phyloP scores from a whole-genome alignment of 2,797 vertebrate species.

The Enteromius argenteus region DNA sequence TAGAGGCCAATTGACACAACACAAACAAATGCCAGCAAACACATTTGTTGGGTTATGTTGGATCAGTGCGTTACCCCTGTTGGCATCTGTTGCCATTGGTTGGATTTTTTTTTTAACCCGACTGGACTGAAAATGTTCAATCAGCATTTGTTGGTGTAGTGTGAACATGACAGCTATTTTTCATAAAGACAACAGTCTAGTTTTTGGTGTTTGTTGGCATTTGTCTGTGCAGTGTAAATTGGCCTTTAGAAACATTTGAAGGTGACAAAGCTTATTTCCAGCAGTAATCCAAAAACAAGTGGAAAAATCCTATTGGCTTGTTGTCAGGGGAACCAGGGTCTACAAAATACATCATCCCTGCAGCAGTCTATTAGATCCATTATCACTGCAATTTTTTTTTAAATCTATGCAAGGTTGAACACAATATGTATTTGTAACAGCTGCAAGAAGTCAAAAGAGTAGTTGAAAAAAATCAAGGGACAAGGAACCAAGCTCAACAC shows the following conservation, averaged over 20 bases:
- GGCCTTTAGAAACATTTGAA: not conserved
- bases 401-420: not conserved
- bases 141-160: too few relatives aligned
- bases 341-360: not conserved
- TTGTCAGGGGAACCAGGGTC: not conserved
- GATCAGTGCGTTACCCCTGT: too few relatives aligned
- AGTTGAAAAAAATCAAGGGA: not conserved
- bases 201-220: too few relatives aligned
- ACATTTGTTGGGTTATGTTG: not conserved
- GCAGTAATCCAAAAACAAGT: not conserved
- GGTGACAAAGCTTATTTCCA: not conserved
- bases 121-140: too few relatives aligned
- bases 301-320: not conserved
- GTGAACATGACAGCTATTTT: too few relatives aligned
- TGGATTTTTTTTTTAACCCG: too few relatives aligned
- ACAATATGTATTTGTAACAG: not conserved
- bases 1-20: not conserved
- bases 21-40: not conserved
- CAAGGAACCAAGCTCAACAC: not conserved
- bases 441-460: not conserved
- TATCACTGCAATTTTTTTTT: not conserved
- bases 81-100: too few relatives aligned
- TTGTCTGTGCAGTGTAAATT: not conserved
- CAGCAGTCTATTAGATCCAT: not conserved
- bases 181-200: too few relatives aligned